Percentiles rank a stretch among this genome's conserved stretches.
Evolutionary conservation across 2,113 vertebrate species (phyloP).

Genomic region (Onychostruthus taczanowskii): DNA sequence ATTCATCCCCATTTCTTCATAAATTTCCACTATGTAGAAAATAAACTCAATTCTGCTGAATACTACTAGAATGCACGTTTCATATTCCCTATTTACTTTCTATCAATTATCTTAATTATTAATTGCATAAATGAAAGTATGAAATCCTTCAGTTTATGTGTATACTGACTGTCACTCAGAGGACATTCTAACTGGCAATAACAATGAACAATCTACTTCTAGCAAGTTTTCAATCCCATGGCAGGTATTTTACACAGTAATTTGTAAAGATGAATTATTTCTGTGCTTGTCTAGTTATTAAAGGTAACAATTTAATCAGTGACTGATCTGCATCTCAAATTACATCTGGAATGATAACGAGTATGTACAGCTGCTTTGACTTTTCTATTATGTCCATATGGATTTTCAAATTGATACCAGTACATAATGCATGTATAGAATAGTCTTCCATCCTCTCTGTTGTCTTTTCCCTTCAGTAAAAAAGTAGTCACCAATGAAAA

Average conservation of each 20-base stretch:
- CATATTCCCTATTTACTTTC: neutral
- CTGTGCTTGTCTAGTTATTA: neutral
- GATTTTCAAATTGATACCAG: neutral
- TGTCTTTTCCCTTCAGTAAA: neutral
- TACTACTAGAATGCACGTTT: neutral
- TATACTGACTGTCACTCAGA: neutral
- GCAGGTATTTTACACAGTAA: neutral
- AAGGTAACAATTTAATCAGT: neutral
- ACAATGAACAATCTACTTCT: neutral
- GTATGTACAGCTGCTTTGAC: neutral
- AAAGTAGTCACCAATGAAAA: neutral
- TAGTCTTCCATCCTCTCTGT: neutral
- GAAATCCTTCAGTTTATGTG: neutral
- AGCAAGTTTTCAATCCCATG: neutral
- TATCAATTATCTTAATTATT: neutral
- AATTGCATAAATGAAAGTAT: neutral
- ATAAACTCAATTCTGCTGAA: neutral
- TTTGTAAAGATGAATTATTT: neutral
- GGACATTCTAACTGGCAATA: neutral
- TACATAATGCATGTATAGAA: neutral
- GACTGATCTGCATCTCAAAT: neutral
- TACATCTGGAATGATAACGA: neutral
- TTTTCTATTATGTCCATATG: neutral
- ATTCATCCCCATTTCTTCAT: neutral
- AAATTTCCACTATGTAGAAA: neutral